A percentile compares a stretch with the other conserved stretches of the same genome.
phyloP scores from a whole-genome alignment of 2,797 vertebrate species.

The Argyrosomus regius region DNA sequence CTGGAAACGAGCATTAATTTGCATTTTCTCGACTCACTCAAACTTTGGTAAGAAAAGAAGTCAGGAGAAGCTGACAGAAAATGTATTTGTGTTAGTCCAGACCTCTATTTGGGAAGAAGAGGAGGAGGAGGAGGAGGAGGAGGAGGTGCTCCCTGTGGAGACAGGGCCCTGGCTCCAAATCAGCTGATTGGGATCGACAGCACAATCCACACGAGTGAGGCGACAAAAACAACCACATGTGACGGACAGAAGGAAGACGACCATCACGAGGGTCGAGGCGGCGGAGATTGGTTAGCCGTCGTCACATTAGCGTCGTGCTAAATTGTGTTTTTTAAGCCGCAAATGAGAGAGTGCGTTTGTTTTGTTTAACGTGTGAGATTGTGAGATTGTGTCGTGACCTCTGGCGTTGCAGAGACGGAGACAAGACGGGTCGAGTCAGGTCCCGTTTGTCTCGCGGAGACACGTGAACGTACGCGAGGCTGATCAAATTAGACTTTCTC shows the following conservation, averaged over 20 bases:
- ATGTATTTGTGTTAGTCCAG: neutral
- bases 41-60: neutral
- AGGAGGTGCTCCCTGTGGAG: constrained; percentile 40
- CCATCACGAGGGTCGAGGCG: neutral
- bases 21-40: too few relatives aligned
- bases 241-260: constrained; percentile 21
- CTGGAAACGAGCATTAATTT: too few relatives aligned
- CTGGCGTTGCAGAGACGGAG: neutral
- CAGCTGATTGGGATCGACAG: constrained; percentile 65
- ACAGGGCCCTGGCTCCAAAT: constrained; percentile 46
- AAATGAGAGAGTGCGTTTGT: constrained; percentile 29
- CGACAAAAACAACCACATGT: constrained; percentile 32
- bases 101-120: neutral
- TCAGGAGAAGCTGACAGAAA: too few relatives aligned
- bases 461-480: neutral
- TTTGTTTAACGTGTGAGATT: constrained; percentile 29
- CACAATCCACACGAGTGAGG: constrained; percentile 60
- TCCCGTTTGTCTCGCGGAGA: constrained; percentile 41
- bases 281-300: neutral
- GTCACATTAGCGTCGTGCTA: constrained; percentile 25
- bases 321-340: constrained; percentile 46
- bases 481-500: constrained; percentile 26
- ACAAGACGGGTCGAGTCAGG: constrained; percentile 46
- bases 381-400: constrained; percentile 41
- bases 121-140: constrained; percentile 9